A percentile compares a stretch with the other conserved stretches of the same genome.
Conservation (phyloP, 1,140 invertebrate genomes). For the Homalodisca vitripennis region DNA sequence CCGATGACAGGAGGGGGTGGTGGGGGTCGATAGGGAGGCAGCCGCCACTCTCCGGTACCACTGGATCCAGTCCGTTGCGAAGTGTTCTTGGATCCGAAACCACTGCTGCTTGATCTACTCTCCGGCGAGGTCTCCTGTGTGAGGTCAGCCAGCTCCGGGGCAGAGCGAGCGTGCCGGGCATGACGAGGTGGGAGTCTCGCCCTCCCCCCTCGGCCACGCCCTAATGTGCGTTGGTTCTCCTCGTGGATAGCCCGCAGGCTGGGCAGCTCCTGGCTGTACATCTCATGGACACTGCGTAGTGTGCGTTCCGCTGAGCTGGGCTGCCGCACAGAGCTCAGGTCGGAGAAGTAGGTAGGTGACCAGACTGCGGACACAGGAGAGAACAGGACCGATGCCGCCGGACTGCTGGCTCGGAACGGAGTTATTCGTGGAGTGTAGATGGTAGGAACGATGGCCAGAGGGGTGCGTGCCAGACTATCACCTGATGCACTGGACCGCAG, state of each 20-base stretch:
- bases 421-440: slow-evolving; percentile 54
- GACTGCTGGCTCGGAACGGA: slow-evolving; percentile 65
- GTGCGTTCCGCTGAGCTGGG: slow-evolving; percentile 77
- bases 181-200: slow-evolving; percentile 60
- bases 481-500: slow-evolving; percentile 64
- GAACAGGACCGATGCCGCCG: slow-evolving; percentile 53
- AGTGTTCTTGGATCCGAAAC: slow-evolving; percentile 91
- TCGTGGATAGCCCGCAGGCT: slow-evolving; percentile 71
- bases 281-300: slow-evolving; percentile 60
- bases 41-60: slow-evolving; percentile 65
- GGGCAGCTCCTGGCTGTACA: slow-evolving; percentile 71
- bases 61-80: slow-evolving; percentile 72
- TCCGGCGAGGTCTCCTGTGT: slow-evolving; percentile 75
- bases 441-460: slow-evolving; percentile 44
- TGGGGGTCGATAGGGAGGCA: slow-evolving; percentile 70
- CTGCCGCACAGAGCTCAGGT: slow-evolving; percentile 81
- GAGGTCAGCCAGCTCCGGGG: slow-evolving; percentile 59
- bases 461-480: slow-evolving; percentile 48
- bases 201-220: slow-evolving; percentile 35
- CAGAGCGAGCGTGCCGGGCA: slow-evolving; percentile 61
- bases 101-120: slow-evolving; percentile 81
- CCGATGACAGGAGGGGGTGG: slow-evolving; percentile 52
- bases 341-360: slow-evolving; percentile 72
- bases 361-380: slow-evolving; percentile 51
- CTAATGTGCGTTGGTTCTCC: slow-evolving; percentile 51